A percentile compares a stretch with the other conserved stretches of the same genome.
These are phyloP conservation scores for Ligdia adustata DNA, from an alignment of 2,888 invertebrate genomes.

Conservation along the genomic window DNA sequence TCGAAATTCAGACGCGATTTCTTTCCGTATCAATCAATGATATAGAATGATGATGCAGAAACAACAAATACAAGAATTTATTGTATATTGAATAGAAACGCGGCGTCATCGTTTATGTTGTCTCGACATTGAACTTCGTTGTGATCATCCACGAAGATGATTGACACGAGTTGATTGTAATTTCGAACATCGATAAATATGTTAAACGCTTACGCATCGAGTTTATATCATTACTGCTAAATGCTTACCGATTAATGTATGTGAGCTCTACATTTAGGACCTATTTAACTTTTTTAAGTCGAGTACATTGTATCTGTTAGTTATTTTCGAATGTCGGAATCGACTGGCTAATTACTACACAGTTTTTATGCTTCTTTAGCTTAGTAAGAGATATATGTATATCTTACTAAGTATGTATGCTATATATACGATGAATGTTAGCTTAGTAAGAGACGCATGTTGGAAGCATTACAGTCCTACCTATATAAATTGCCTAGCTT, in stretches of 20 bases:
- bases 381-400: no score
- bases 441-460: background rate
- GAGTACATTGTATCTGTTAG: constrained; percentile 3
- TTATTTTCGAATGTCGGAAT: constrained; percentile 5
- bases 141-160: constrained; percentile 38
- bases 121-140: constrained; percentile 64
- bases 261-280: constrained; percentile 1
- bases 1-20: constrained; percentile 17
- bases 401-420: no score
- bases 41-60: constrained; percentile 52
- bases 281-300: background rate
- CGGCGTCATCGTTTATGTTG: constrained; percentile 58
- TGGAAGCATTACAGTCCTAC: background rate
- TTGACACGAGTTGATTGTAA: constrained; percentile 36
- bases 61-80: constrained; percentile 42
- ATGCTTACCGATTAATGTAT: background rate
- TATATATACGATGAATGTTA: no score
- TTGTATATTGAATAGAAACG: constrained; percentile 41
- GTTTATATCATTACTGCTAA: background rate
- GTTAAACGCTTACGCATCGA: constrained; percentile 6
- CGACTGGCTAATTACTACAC: background rate
- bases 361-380: background rate
- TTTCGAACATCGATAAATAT: constrained; percentile 13
- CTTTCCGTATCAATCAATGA: constrained; percentile 31
- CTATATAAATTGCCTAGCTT: background rate